Base-by-base conservation (phyloP, 2,888 invertebrate genomes). In the Drosophila melanosoma region DNA sequence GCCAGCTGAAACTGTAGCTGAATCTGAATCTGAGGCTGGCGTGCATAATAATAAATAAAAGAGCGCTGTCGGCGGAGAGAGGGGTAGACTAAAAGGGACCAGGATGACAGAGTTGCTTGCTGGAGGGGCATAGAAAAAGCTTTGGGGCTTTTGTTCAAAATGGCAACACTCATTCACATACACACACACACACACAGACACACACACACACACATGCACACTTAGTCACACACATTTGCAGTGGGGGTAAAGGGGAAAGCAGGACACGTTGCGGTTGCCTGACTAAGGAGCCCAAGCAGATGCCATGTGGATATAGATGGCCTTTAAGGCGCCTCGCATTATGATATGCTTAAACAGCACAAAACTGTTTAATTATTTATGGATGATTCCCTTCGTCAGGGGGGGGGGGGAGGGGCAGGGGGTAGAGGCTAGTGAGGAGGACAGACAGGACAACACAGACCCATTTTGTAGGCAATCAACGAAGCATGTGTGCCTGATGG, bases 291-390 rank as follows among this genome's bases (percentile, higher is more conserved):
- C 69, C 53, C 69, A 58, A 59, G 72, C 77, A 81, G 58, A 64
- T 77, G 61, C 23, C 38, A 49, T 54, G 53, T 40, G 69, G 58
- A 62, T 77, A 53, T 62, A 78, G 66, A 56, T 58, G 57, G 73
- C 70, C 77, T 85, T 90, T 89, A 71, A 88, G 83, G 89, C 78
- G 76, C 69, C 74, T 81, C 87, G 76, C 88, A 87, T 90, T 86
- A 90, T 90, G 82, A 90, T 90, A 89, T 91, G 91, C 88, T 80
- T 87, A 82, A 87, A 81, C 90, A 90, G 82, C 88, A 85, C 76
- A 91, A 91, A 87, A 89, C 84, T 85, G 81, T 91, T 91, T 91
- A 91, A 92, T 92, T 91, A 92, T 91, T 91, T 91, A 90, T 87
- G 81, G 79, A 83, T 70, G 69, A 76, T 68, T 66, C 59, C 76